phyloP scores from a whole-genome alignment of 92 coral and sea anemone genomes.

The Galaxea fascicularis region DNA sequence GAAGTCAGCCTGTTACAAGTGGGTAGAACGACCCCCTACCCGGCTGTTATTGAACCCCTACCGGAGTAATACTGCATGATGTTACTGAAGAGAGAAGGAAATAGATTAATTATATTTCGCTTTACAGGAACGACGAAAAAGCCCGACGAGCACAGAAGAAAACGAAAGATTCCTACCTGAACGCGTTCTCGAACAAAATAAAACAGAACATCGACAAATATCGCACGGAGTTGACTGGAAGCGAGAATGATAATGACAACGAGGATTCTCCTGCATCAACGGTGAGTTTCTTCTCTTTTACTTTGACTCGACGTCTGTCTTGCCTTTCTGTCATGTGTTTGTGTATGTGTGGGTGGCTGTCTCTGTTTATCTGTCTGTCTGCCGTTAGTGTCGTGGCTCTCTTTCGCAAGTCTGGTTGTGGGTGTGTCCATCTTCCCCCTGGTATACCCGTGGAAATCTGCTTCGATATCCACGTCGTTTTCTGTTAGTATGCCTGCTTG shows the following conservation, averaged over 20 bases:
- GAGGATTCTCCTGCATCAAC: constrained; percentile 38
- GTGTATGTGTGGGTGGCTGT: no score
- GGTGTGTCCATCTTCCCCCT: no score
- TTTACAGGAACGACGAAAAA: constrained; percentile 52
- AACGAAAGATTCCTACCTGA: constrained; percentile 77
- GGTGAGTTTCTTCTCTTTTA: constrained; percentile 16
- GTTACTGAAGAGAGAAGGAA: neutral
- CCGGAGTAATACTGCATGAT: neutral
- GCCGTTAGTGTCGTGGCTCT: no score
- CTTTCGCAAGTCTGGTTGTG: no score
- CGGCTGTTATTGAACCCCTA: no score
- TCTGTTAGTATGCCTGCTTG: neutral
- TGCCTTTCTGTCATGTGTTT: neutral
- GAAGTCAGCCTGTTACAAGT: no score
- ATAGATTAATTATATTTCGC: neutral
- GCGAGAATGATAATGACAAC: constrained; percentile 44
- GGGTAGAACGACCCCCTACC: no score
- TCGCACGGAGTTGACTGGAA: constrained; percentile 58
- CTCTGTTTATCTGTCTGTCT: no score
- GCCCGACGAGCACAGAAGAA: constrained; percentile 77
- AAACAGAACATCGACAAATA: constrained; percentile 82
- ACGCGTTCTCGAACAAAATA: constrained; percentile 79
- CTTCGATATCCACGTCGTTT: no score
- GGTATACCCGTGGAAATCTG: no score
- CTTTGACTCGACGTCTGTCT: no score